Evolutionary conservation across 1,140 invertebrate species (phyloP).

Genomic region (Micrasema minimum): DNA sequence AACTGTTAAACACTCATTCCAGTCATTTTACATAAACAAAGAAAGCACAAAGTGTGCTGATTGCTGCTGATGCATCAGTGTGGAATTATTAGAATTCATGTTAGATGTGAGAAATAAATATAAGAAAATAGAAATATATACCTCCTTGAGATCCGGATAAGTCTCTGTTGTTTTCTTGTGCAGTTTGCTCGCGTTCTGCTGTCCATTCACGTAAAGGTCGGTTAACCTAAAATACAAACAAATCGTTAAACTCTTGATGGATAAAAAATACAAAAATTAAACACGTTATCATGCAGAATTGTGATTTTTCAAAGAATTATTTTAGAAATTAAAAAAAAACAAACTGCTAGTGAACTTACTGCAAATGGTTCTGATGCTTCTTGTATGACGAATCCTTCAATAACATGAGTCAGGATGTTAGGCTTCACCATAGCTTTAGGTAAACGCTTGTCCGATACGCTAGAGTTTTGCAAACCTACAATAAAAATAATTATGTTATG

Average conservation of each 20-base stretch:
- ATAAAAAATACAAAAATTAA: too few species aligned
- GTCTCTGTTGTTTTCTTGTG: conserved; percentile 18
- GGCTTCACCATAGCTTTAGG: conserved; percentile 97
- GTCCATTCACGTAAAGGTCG: conserved; percentile 61
- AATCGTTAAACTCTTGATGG: too few species aligned
- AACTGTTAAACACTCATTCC: too few species aligned
- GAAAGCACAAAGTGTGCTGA: too few species aligned
- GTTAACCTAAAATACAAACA: conserved; percentile 59
- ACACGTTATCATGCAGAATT: too few species aligned
- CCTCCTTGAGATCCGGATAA: conserved; percentile 6
- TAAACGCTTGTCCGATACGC: conserved; percentile 70
- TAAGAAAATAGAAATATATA: neutral
- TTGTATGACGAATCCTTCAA: conserved; percentile 97
- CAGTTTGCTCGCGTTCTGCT: conserved; percentile 62
- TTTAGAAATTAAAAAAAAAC: neutral
- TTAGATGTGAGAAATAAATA: too few species aligned
- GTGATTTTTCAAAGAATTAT: too few species aligned
- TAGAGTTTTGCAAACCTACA: conserved; percentile 49
- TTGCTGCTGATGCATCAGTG: too few species aligned
- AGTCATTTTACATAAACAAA: too few species aligned
- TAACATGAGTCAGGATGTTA: conserved; percentile 95
- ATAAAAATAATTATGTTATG: conserved; percentile 12
- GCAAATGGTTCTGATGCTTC: conserved; percentile 92
- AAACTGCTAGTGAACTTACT: conserved; percentile 67
- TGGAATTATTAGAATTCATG: too few species aligned